Conservation (phyloP, 2,888 invertebrate species). For the Coremacera marginata region DNA sequence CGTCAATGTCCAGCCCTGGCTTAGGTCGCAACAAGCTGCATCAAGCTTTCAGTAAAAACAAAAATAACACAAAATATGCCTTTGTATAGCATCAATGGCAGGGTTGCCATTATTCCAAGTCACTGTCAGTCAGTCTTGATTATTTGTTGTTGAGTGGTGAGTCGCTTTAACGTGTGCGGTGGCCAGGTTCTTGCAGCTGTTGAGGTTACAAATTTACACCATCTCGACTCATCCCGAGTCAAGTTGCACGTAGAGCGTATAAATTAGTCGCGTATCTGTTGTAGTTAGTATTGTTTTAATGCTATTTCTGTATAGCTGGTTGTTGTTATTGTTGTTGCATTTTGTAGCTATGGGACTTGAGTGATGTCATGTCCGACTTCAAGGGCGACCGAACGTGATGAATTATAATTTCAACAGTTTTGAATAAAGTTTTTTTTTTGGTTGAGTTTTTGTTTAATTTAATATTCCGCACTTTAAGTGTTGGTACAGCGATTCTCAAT, state of each 20-base stretch:
- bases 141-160: too few relatives aligned
- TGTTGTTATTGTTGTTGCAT: not conserved
- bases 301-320: not conserved
- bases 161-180: too few relatives aligned
- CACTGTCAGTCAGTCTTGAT: too few relatives aligned
- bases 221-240: not conserved
- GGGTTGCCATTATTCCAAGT: too few relatives aligned
- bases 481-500: too few relatives aligned
- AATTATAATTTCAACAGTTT: slow-evolving; percentile 21
- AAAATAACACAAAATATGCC: too few relatives aligned
- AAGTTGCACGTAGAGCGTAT: not conserved
- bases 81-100: too few relatives aligned
- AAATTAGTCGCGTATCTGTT: slow-evolving; percentile 13
- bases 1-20: too few relatives aligned
- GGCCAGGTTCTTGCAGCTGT: slow-evolving; percentile 12
- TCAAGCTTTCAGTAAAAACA: too few relatives aligned
- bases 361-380: slow-evolving; percentile 37
- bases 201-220: slow-evolving; percentile 9
- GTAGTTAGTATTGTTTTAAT: not conserved
- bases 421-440: not conserved
- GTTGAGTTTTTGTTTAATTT: too few relatives aligned
- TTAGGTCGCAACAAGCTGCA: too few relatives aligned
- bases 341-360: not conserved
- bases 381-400: slow-evolving; percentile 29
- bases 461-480: too few relatives aligned